Evolutionary conservation across 2,113 vertebrate genomes (phyloP).

Genomic region (Rhadina sibilatrix): DNA sequence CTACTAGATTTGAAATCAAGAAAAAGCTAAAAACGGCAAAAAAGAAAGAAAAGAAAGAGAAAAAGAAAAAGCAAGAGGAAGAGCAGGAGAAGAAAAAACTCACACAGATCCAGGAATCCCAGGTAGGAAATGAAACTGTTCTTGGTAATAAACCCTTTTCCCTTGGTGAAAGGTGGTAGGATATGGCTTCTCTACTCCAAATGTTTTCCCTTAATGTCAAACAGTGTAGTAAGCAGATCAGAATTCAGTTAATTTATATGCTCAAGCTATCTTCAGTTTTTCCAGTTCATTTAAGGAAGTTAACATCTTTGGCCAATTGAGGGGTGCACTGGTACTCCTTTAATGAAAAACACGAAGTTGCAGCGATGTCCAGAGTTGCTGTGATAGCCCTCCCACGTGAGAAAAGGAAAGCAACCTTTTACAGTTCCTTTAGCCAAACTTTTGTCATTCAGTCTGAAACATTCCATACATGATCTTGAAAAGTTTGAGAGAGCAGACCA

Average conservation of each 20-base stretch:
- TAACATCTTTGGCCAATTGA: background rate
- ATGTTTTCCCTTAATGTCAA: background rate
- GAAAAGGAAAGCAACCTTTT: background rate
- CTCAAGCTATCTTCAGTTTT: background rate
- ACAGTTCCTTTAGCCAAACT: background rate
- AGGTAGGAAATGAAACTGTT: conserved; percentile 77
- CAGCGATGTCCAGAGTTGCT: background rate
- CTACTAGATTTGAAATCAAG: conserved; percentile 95
- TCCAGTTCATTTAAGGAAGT: background rate
- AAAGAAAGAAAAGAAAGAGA: conserved; percentile 98
- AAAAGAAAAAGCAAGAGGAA: conserved; percentile 97
- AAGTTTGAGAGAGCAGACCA: background rate
- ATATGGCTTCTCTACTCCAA: background rate
- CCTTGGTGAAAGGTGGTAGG: background rate
- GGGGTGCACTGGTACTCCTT: background rate
- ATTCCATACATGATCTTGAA: background rate
- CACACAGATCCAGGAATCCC: conserved; percentile 92
- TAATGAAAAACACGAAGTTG: background rate
- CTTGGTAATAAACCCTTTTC: background rate
- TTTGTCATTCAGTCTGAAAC: background rate
- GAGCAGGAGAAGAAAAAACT: conserved; percentile 96
- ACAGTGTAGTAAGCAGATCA: background rate
- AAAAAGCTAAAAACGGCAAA: conserved; percentile 98
- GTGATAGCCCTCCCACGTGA: background rate
- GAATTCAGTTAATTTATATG: background rate